A percentile compares a stretch with the other conserved stretches of the same genome.
Conservation (phyloP, 2,888 invertebrate genomes). For the Eudiplozoon nipponicum region DNA sequence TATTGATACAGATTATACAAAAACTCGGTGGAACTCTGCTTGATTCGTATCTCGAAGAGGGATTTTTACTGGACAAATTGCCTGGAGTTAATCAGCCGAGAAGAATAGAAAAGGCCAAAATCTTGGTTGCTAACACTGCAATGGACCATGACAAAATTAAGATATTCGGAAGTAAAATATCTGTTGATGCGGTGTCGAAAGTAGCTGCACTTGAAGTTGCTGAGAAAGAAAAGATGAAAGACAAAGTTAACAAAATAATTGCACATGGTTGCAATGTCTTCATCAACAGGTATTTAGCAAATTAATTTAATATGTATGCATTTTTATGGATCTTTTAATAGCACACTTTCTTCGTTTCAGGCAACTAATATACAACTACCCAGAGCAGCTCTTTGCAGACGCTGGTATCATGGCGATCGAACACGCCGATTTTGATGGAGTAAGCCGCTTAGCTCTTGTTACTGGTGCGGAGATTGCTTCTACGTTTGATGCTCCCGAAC, state of each 20-base stretch:
- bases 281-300: conserved; percentile 52
- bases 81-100: conserved; percentile 87
- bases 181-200: conserved; percentile 34
- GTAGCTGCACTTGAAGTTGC: conserved; percentile 84
- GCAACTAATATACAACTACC: conserved; percentile 95
- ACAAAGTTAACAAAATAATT: conserved; percentile 77
- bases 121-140: conserved; percentile 87
- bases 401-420: conserved; percentile 94
- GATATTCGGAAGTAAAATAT: conserved; percentile 20
- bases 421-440: conserved; percentile 95
- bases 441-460: conserved; percentile 73
- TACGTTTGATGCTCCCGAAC: conserved; percentile 68
- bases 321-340: too few species aligned
- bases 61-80: conserved; percentile 73
- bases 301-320: too few species aligned
- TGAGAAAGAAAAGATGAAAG: conserved; percentile 97
- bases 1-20: conserved; percentile 54
- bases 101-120: conserved; percentile 62
- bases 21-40: conserved; percentile 63
- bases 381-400: conserved; percentile 91
- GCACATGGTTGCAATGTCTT: conserved; percentile 80
- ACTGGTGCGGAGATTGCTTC: conserved; percentile 65
- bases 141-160: conserved; percentile 99
- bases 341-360: conserved; percentile 28
- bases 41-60: conserved; percentile 67